phyloP scores from a whole-genome alignment of 1,140 invertebrate genomes.

The Psix sp. region DNA sequence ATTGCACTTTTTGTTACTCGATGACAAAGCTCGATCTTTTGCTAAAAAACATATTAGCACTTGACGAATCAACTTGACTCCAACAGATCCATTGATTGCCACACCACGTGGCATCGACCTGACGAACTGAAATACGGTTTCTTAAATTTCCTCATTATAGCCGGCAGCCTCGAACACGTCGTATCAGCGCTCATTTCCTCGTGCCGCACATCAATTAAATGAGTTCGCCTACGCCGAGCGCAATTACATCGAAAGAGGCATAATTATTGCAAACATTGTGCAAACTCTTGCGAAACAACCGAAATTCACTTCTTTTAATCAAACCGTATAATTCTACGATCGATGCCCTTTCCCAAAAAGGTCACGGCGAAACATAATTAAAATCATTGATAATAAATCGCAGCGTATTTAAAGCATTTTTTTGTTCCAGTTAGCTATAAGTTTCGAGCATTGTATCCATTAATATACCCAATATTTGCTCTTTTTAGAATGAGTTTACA shows the following conservation, averaged over 20 bases:
- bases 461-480: too few species aligned
- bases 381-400: too few species aligned
- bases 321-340: too few species aligned
- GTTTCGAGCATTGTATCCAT: too few species aligned
- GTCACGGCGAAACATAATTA: too few species aligned
- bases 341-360: too few species aligned
- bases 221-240: slow-evolving; percentile 13
- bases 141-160: slow-evolving; percentile 36
- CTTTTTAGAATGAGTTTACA: too few species aligned
- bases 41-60: slow-evolving; percentile 14
- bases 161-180: slow-evolving; percentile 11
- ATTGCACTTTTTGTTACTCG: not conserved
- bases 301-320: too few species aligned
- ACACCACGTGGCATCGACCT: slow-evolving; percentile 4
- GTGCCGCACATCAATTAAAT: slow-evolving; percentile 30
- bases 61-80: slow-evolving; percentile 12
- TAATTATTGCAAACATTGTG: slow-evolving; percentile 33
- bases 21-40: slow-evolving; percentile 4
- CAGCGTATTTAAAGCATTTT: too few species aligned
- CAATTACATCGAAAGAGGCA: slow-evolving; percentile 35
- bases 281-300: too few species aligned
- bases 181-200: slow-evolving; percentile 19
- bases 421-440: too few species aligned
- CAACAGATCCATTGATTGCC: slow-evolving; percentile 12
- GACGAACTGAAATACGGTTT: slow-evolving; percentile 21